These are phyloP conservation scores for Pandemis corylana DNA, from an alignment of 2,888 invertebrate genomes.

Conservation along the genomic window DNA sequence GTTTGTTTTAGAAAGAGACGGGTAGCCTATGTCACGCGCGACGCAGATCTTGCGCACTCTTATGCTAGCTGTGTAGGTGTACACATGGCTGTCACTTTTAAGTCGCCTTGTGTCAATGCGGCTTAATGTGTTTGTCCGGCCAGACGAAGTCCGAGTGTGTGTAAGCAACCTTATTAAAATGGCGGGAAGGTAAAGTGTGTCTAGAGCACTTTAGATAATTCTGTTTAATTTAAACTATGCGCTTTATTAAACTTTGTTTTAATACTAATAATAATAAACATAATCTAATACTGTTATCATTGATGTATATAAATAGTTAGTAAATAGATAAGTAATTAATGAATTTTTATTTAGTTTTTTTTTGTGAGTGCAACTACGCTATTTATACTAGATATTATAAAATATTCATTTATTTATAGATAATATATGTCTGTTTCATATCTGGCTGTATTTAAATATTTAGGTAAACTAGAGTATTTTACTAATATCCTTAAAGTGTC, in stretches of 20 bases:
- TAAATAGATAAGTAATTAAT: conserved; percentile 23
- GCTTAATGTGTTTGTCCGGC: neutral
- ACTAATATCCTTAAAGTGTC: conserved; percentile 11
- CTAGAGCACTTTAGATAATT: neutral
- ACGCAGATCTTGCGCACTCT: no score
- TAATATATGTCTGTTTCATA: conserved; percentile 49
- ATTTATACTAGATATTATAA: neutral
- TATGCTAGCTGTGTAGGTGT: neutral
- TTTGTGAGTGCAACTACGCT: conserved; percentile 12
- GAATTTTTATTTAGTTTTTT: conserved; percentile 17
- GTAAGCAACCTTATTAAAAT: neutral
- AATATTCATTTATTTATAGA: conserved; percentile 41
- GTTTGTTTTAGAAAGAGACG: no score
- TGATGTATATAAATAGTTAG: conserved; percentile 19
- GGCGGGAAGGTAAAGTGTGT: neutral
- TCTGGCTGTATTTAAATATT: conserved; percentile 5
- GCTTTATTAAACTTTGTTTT: conserved; percentile 66
- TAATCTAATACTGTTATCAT: conserved; percentile 36
- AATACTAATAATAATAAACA: conserved; percentile 56
- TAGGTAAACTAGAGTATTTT: conserved; percentile 22
- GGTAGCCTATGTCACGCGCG: no score
- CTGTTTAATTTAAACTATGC: conserved; percentile 50
- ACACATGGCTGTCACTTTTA: neutral
- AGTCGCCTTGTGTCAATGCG: no score
- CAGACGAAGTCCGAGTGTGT: neutral